These are phyloP conservation scores for Andrena dorsata DNA, from an alignment of 2,888 invertebrate genomes.

Conservation along the genomic window DNA sequence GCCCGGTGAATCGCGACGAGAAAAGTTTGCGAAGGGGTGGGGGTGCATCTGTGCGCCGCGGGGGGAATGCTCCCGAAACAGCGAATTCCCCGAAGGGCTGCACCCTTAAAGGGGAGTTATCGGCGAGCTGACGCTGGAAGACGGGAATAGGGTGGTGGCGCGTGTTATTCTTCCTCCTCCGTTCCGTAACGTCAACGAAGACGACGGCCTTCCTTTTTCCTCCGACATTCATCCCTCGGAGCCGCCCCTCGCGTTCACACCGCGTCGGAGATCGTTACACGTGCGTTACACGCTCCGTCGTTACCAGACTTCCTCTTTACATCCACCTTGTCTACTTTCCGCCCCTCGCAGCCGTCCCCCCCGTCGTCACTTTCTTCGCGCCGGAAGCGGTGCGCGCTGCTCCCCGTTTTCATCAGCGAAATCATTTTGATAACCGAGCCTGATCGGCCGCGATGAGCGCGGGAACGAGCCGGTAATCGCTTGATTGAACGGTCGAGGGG, in stretches of 20 bases:
- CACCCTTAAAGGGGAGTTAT: conserved; percentile 50
- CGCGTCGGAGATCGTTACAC: conserved; percentile 53
- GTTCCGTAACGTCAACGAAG: conserved; percentile 23
- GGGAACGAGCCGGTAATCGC: conserved; percentile 48
- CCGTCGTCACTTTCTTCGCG: neutral
- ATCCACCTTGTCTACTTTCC: conserved; percentile 42
- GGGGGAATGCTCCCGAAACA: conserved; percentile 14
- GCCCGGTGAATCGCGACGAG: conserved; percentile 3
- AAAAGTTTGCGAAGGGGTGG: neutral
- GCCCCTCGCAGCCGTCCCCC: conserved; percentile 6
- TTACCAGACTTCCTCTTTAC: conserved; percentile 43
- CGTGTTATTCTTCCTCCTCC: conserved; percentile 57
- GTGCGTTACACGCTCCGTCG: conserved; percentile 47
- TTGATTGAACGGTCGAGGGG: conserved; percentile 40
- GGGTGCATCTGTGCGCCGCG: conserved; percentile 1
- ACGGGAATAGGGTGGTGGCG: conserved; percentile 23
- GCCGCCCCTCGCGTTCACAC: conserved; percentile 36
- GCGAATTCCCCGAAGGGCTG: conserved; percentile 33
- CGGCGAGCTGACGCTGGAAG: conserved; percentile 34
- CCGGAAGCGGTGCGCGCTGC: conserved; percentile 38
- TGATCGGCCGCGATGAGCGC: conserved; percentile 44
- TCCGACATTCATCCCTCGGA: conserved; percentile 33
- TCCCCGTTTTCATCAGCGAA: conserved; percentile 38
- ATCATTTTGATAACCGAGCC: conserved; percentile 35
- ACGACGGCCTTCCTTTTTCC: conserved; percentile 52